Conservation (phyloP, 2,113 vertebrate genomes). For the Pardalotus punctatus region DNA sequence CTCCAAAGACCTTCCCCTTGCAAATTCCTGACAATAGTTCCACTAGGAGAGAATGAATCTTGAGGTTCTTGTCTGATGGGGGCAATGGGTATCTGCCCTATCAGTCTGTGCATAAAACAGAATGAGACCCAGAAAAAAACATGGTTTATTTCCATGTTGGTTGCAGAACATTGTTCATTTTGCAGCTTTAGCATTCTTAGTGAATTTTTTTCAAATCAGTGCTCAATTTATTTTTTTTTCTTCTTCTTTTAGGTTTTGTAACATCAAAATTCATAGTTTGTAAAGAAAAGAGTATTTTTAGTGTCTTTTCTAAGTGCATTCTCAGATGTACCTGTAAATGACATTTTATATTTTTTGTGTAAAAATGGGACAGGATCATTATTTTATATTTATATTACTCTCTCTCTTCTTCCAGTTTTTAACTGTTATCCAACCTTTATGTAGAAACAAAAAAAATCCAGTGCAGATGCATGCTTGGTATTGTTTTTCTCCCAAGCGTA, state of each 20-base stretch:
- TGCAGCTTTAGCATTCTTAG: not conserved
- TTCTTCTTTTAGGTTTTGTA: not conserved
- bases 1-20: not conserved
- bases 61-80: not conserved
- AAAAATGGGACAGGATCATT: not conserved
- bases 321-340: not conserved
- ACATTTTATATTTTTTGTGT: not conserved
- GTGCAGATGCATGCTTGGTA: not conserved
- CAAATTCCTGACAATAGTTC: not conserved
- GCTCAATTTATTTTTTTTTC: not conserved
- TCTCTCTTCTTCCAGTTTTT: not conserved
- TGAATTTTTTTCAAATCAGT: not conserved
- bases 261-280: not conserved
- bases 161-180: not conserved
- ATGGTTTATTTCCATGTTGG: not conserved
- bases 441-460: not conserved
- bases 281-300: not conserved
- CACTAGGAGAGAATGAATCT: not conserved
- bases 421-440: not conserved
- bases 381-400: not conserved
- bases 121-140: not conserved
- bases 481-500: constrained; percentile 8
- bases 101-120: not conserved
- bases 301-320: not conserved
- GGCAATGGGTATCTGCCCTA: not conserved